Evolutionary conservation across 2,113 vertebrate genomes (phyloP).

Genomic region (Halcyon senegalensis): DNA sequence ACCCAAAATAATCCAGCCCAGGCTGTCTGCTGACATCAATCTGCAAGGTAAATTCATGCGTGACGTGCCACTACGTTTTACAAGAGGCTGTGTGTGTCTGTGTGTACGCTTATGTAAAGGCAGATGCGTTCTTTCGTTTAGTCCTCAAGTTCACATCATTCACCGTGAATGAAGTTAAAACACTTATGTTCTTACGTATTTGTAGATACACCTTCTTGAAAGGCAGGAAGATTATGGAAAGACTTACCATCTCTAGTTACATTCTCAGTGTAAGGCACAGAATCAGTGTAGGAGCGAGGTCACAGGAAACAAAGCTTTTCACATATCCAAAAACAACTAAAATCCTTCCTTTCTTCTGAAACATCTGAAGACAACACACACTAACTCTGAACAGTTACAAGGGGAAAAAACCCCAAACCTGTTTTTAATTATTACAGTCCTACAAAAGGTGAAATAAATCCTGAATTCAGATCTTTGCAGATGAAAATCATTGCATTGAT

Average conservation of each 20-base stretch:
- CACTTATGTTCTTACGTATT: not conserved
- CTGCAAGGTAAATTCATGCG: not conserved
- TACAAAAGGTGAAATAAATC: not conserved
- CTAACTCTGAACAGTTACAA: not conserved
- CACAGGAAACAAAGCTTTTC: not conserved
- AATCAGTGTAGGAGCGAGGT: not conserved
- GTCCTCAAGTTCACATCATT: not conserved
- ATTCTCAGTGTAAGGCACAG: not conserved
- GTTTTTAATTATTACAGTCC: not conserved
- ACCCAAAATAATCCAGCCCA: slow-evolving; percentile 30
- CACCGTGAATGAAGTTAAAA: not conserved
- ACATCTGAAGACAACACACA: not conserved
- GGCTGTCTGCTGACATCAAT: not conserved
- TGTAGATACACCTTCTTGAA: not conserved
- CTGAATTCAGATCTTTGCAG: not conserved
- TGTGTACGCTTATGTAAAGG: not conserved
- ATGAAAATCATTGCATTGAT: not conserved
- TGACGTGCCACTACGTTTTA: not conserved
- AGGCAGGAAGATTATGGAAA: not conserved
- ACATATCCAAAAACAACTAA: not conserved
- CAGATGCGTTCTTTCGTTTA: not conserved
- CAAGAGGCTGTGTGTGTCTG: not conserved
- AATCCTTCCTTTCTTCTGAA: not conserved
- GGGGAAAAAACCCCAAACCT: not conserved
- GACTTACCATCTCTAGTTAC: not conserved